Conservation (phyloP, 1,140 invertebrate genomes). For the Caerostris darwini region DNA sequence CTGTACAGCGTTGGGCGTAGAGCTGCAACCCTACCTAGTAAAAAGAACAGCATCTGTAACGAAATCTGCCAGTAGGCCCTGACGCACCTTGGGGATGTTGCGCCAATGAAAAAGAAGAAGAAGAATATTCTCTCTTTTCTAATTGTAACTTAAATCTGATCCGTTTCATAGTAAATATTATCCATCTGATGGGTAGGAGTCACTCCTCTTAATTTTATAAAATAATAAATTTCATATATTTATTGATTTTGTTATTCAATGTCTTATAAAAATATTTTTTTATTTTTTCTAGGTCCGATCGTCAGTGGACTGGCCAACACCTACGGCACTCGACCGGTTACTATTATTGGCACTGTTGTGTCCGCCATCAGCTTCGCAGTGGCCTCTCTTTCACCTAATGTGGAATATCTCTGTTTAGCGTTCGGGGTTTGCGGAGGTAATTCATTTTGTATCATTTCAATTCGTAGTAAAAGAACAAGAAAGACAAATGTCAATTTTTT, state of each 20-base stretch:
- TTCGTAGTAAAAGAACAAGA: too few species aligned
- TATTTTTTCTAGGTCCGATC: slow-evolving; percentile 89
- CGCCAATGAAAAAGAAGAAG: too few species aligned
- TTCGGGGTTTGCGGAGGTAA: slow-evolving; percentile 93
- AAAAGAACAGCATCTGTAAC: too few species aligned
- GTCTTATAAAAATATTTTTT: not conserved
- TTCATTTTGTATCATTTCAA: slow-evolving; percentile 66
- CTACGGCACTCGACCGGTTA: slow-evolving; percentile 94
- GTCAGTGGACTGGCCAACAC: slow-evolving; percentile 91
- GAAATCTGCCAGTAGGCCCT: too few species aligned
- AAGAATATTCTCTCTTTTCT: too few species aligned
- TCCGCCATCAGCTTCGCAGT: slow-evolving; percentile 88
- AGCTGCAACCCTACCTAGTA: too few species aligned
- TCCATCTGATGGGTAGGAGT: too few species aligned
- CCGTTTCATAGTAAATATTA: too few species aligned
- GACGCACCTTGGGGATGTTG: too few species aligned
- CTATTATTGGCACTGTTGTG: slow-evolving; percentile 91
- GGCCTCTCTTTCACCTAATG: slow-evolving; percentile 89
- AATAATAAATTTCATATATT: not conserved
- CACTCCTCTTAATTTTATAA: not conserved
- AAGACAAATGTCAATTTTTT: too few species aligned
- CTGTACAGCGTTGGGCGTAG: too few species aligned
- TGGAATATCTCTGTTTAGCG: slow-evolving; percentile 90
- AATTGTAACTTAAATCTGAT: too few species aligned
- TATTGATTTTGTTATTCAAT: not conserved